These are phyloP conservation scores for Ferdinandea cuprea DNA, from an alignment of 2,888 invertebrate genomes.

Conservation along the genomic window DNA sequence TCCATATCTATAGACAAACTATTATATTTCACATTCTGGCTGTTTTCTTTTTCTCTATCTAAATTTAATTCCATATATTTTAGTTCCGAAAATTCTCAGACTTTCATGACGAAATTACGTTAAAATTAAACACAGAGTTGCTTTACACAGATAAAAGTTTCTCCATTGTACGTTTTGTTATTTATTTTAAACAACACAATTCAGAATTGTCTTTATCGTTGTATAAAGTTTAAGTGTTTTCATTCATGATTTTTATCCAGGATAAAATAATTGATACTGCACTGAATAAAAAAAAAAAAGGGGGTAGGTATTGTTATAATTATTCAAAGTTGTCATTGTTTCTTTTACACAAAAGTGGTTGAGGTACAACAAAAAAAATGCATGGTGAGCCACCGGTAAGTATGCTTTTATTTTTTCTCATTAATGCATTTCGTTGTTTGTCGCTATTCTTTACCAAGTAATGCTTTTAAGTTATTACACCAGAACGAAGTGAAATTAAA, in stretches of 20 bases:
- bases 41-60: too few relatives aligned
- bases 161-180: background rate
- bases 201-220: conserved; percentile 7
- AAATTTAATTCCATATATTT: too few relatives aligned
- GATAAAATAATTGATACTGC: conserved; percentile 43
- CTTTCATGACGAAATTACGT: too few relatives aligned
- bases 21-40: too few relatives aligned
- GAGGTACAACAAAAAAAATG: background rate
- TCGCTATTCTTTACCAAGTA: background rate
- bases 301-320: conserved; percentile 29
- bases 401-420: conserved; percentile 4
- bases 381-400: too few relatives aligned
- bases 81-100: too few relatives aligned
- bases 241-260: conserved; percentile 11
- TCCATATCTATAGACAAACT: too few relatives aligned
- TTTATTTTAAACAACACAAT: background rate
- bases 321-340: conserved; percentile 32
- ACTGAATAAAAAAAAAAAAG: conserved; percentile 6
- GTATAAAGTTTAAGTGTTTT: conserved; percentile 29
- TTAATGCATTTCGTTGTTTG: conserved; percentile 10
- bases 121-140: too few relatives aligned
- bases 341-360: conserved; percentile 5
- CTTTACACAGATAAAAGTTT: background rate
- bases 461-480: background rate
- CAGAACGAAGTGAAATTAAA: background rate